A percentile compares a stretch with the other conserved stretches of the same genome.
phyloP scores from a whole-genome alignment of 2,797 vertebrate genomes.

The Tapera naevia region DNA sequence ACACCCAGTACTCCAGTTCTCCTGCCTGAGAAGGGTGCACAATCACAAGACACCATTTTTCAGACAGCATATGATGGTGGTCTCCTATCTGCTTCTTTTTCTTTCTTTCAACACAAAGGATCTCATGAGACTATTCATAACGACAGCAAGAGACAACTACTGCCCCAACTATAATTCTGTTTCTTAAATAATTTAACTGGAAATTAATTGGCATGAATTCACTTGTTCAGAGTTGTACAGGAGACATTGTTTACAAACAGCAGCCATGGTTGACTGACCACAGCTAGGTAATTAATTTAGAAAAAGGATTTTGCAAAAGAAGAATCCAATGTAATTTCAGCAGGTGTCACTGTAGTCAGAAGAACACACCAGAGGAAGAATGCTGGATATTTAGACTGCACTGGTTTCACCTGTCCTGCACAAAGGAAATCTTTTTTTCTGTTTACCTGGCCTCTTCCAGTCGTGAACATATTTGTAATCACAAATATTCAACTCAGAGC shows the following conservation, averaged over 20 bases:
- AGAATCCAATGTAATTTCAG: conserved; percentile 59
- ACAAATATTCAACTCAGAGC: neutral
- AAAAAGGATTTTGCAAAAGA: conserved; percentile 51
- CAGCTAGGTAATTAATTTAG: conserved; percentile 62
- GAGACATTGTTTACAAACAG: conserved; percentile 50
- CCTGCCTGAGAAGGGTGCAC: neutral
- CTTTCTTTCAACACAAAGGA: neutral
- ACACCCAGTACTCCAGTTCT: neutral
- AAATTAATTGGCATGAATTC: conserved; percentile 54
- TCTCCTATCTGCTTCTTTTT: neutral
- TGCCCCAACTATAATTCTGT: neutral
- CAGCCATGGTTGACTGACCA: conserved; percentile 55
- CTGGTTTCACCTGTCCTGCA: neutral
- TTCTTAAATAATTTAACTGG: neutral
- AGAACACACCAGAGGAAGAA: conserved; percentile 31
- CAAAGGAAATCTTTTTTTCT: neutral
- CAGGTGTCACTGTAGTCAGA: conserved; percentile 62
- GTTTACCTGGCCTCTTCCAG: neutral
- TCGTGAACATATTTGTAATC: conserved; percentile 22
- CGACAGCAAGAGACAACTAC: neutral
- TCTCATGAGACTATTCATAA: neutral
- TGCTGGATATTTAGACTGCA: neutral
- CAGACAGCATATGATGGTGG: neutral
- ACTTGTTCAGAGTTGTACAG: conserved; percentile 37
- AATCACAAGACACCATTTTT: neutral